Conservation (phyloP, 1,140 invertebrate genomes). For the Tetramorium parvispinum region DNA sequence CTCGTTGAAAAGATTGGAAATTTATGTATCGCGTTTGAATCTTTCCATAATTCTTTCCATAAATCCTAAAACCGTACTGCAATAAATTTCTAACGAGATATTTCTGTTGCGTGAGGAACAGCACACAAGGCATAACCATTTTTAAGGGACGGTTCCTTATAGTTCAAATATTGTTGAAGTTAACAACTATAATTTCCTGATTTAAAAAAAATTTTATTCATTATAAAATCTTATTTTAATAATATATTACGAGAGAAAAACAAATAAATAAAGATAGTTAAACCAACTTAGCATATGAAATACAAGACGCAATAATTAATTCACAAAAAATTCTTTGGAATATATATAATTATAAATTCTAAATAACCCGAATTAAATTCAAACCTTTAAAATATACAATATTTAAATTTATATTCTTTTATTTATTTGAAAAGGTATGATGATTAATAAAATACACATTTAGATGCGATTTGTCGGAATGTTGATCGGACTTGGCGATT, state of each 20-base stretch:
- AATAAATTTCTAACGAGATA: conserved; percentile 23
- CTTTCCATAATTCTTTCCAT: conserved; percentile 4
- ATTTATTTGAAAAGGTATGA: background rate
- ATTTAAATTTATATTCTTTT: background rate
- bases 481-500: conserved; percentile 6
- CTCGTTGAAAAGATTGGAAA: conserved; percentile 11
- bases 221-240: background rate
- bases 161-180: background rate
- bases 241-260: background rate
- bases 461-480: background rate
- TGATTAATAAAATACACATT: background rate
- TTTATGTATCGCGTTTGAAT: conserved; percentile 35
- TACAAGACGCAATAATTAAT: background rate
- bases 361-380: background rate
- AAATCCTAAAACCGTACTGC: background rate
- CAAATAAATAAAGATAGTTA: background rate
- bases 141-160: background rate
- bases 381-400: background rate
- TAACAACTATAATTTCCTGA: background rate
- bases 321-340: background rate
- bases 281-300: background rate
- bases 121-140: background rate
- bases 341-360: background rate
- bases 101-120: background rate
- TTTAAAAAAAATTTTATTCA: background rate